Conservation (phyloP, 2,797 vertebrate genomes). For the Calcarius lapponicus region DNA sequence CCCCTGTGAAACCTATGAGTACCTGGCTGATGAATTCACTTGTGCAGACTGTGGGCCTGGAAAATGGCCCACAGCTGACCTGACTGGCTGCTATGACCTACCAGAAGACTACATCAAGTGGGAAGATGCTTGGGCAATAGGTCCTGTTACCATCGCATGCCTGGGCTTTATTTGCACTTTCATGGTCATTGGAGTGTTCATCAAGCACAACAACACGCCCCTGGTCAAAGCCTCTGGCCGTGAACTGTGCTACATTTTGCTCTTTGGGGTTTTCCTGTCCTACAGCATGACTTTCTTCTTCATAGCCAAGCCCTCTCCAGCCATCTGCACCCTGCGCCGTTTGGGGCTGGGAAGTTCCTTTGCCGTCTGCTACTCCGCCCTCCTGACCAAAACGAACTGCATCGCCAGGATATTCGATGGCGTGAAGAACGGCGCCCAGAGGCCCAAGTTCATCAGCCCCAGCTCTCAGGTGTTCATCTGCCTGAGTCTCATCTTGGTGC, state of each 20-base stretch:
- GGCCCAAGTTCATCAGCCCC: slow-evolving; percentile 97
- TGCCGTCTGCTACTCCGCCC: slow-evolving; percentile 95
- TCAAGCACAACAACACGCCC: slow-evolving; percentile 94
- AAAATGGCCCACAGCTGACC: slow-evolving; percentile 92
- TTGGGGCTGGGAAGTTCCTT: slow-evolving; percentile 95
- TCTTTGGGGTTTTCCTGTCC: slow-evolving; percentile 94
- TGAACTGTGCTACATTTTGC: slow-evolving; percentile 95
- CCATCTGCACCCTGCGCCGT: slow-evolving; percentile 91
- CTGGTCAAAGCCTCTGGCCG: slow-evolving; percentile 96
- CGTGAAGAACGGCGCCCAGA: slow-evolving; percentile 91
- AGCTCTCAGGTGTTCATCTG: slow-evolving; percentile 98
- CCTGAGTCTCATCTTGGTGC: slow-evolving; percentile 93
- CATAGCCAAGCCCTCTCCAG: slow-evolving; percentile 95
- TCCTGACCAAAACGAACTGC: slow-evolving; percentile 98
- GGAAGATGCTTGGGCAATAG: slow-evolving; percentile 98
- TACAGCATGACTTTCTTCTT: slow-evolving; percentile 99
- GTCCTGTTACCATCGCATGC: slow-evolving; percentile 94
- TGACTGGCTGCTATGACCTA: slow-evolving; percentile 91
- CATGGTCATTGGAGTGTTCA: slow-evolving; percentile 90
- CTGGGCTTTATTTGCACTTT: slow-evolving; percentile 93
- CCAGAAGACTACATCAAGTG: slow-evolving; percentile 98
- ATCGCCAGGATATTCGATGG: slow-evolving; percentile 96
- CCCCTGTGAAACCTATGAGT: slow-evolving; percentile 94
- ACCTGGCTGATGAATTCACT: slow-evolving; percentile 93
- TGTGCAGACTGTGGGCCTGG: slow-evolving; percentile 91